A percentile compares a stretch with the other conserved stretches of the same genome.
Evolutionary conservation across 1,140 invertebrate genomes (phyloP).

Genomic region (Monochamus saltuarius): DNA sequence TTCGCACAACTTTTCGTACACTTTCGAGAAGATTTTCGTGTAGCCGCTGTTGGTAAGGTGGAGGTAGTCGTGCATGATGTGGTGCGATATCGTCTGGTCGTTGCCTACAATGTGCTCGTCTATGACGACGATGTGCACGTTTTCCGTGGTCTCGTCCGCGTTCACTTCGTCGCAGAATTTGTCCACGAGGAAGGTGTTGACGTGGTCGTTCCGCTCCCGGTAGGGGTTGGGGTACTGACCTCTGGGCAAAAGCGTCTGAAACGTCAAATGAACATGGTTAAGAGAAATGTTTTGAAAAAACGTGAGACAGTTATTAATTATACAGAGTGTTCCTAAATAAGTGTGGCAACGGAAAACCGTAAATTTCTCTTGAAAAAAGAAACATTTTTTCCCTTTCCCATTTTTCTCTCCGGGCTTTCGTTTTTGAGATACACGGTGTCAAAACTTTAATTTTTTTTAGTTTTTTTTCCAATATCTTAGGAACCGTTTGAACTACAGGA

Average conservation of each 20-base stretch:
- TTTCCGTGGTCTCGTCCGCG: constrained; percentile 41
- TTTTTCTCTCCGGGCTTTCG: too few species aligned
- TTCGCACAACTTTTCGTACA: constrained; percentile 60
- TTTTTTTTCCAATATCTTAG: too few species aligned
- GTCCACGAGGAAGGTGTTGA: constrained; percentile 61
- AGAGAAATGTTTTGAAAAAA: too few species aligned
- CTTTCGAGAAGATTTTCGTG: constrained; percentile 62
- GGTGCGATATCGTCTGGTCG: constrained; percentile 64
- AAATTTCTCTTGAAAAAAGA: too few species aligned
- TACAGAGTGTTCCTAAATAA: too few species aligned
- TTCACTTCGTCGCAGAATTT: constrained; percentile 47
- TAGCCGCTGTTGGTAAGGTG: constrained; percentile 69
- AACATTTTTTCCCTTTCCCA: too few species aligned
- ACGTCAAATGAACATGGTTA: constrained; percentile 10
- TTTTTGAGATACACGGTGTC: too few species aligned
- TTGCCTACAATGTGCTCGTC: constrained; percentile 60
- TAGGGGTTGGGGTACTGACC: constrained; percentile 69
- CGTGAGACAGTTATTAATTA: too few species aligned
- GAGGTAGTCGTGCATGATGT: constrained; percentile 73
- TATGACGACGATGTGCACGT: constrained; percentile 55
- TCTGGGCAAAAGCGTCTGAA: constrained; percentile 65
- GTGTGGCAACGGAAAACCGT: too few species aligned
- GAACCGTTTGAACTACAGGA: too few species aligned
- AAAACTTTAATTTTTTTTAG: too few species aligned
- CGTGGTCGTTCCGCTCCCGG: constrained; percentile 58